Evolutionary conservation across 2,113 vertebrate genomes (phyloP).

Genomic region (Eudorcas thomsonii): DNA sequence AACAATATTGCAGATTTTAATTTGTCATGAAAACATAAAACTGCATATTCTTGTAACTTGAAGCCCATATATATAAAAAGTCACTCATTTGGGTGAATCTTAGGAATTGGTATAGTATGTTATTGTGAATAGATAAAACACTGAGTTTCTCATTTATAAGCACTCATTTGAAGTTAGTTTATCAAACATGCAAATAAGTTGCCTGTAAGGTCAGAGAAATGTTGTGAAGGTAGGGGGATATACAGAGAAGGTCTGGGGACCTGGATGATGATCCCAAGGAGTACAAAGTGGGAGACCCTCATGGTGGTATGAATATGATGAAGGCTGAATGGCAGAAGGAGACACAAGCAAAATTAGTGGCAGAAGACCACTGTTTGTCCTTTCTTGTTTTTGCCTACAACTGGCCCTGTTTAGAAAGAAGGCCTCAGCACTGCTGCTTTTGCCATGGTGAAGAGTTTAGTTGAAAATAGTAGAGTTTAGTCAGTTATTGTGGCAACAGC

Average conservation of each 20-base stretch:
- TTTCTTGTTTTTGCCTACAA: background rate
- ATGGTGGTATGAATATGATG: background rate
- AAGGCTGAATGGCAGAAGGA: background rate
- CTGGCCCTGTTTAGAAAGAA: background rate
- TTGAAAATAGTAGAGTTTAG: background rate
- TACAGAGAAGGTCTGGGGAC: background rate
- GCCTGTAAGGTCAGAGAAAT: background rate
- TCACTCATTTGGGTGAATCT: background rate
- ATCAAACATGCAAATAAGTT: background rate
- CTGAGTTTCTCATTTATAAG: background rate
- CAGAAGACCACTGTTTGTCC: background rate
- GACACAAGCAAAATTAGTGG: background rate
- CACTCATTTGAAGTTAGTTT: background rate
- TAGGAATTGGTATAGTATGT: background rate
- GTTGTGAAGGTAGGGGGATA: background rate
- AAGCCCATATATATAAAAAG: background rate
- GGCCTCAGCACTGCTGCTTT: background rate
- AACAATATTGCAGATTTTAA: background rate
- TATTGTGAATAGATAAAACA: background rate
- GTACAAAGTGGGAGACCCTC: background rate
- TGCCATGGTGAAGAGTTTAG: background rate
- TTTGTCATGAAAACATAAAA: background rate
- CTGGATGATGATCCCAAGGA: background rate
- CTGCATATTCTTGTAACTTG: background rate
- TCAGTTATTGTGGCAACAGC: background rate